Evolutionary conservation across 2,888 invertebrate species (phyloP), one percentile per base, ranked within the genome.

Genomic region (Lordiphosa fenestrarum): DNA sequence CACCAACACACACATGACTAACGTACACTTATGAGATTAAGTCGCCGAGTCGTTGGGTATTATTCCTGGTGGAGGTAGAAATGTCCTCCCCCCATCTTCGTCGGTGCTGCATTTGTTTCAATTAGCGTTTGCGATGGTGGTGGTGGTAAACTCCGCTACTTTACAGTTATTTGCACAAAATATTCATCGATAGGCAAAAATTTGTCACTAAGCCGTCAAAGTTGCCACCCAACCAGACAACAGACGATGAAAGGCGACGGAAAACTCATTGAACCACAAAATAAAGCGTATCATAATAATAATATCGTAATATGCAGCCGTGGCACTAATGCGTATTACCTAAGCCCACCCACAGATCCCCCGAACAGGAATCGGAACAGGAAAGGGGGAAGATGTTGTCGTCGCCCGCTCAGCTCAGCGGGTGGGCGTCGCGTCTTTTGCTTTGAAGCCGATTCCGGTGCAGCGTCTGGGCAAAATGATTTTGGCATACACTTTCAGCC

Each of bases 241-340:
- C 46, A 25, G 25, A 25, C 30, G 30, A 30, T 30, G 30, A 30
- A 30, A 30, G 13, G 19, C 7, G 63, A 60, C 61, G 64, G 53
- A 56, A 76, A 59, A 74, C 69, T 73, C 87, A 86, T 84, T 87
- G 86, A 86, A 87, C 86, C 86, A 87, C 84, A 81, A 82, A 86
- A 87, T 87, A 86, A 87, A 87, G 87, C 85, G 70, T 87, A 87
- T 86, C 87, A 86, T 80, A 81, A 87, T 86, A 87, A 87, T 85
- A 86, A 87, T 81, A 80, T 84, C 81, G 85, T 76, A 83, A 80
- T 85, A 83, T 84, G 80, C 85, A 85, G 84, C 68, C 81, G 84
- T 74, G 74, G 75, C 87, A 83, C 84, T 87, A 87, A 87, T 86
- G 87, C 87, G 86, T 84, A 83, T 84, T 85, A 81, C 84, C 77